phyloP scores from a whole-genome alignment of 2,888 invertebrate species.

The Himalopsyche tibetana region DNA sequence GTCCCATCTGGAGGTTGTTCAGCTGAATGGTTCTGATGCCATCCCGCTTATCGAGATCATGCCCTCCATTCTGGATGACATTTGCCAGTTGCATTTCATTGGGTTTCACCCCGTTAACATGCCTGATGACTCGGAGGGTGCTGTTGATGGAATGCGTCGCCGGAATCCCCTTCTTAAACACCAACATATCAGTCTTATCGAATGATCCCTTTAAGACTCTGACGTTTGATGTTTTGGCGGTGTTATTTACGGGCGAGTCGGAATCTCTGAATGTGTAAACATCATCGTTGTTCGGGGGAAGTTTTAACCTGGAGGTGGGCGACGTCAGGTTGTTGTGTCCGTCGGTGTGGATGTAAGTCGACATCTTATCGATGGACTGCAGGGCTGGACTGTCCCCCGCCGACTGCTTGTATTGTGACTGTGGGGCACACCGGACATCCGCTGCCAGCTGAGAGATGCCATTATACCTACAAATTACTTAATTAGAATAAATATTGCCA shows the following conservation, averaged over 20 bases:
- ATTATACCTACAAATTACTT: constrained; percentile 71
- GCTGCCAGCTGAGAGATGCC: constrained; percentile 75
- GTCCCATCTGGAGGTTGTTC: constrained; percentile 39
- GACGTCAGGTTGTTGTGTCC: constrained; percentile 12
- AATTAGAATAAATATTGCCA: not conserved
- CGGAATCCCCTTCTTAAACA: constrained; percentile 27
- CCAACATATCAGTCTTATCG: constrained; percentile 52
- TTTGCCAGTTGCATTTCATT: constrained; percentile 24
- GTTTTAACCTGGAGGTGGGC: constrained; percentile 27
- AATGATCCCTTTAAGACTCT: constrained; percentile 45
- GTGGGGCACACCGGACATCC: constrained; percentile 75
- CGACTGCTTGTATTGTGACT: constrained; percentile 73
- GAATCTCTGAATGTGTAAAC: constrained; percentile 76
- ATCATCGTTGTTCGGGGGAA: constrained; percentile 69
- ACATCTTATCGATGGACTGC: constrained; percentile 72
- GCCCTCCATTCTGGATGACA: constrained; percentile 48
- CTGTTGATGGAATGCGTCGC: not conserved
- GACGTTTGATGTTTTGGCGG: not conserved
- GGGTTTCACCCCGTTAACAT: constrained; percentile 55
- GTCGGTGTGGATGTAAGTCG: constrained; percentile 71
- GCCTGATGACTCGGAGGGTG: constrained; percentile 46
- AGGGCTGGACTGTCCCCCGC: constrained; percentile 72
- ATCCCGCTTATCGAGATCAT: constrained; percentile 47
- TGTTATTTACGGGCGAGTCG: constrained; percentile 72
- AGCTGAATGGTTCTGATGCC: constrained; percentile 13